Percentiles rank a stretch among this genome's conserved stretches.
Conservation (phyloP, 2,113 vertebrate species). For the Candoia aspera region DNA sequence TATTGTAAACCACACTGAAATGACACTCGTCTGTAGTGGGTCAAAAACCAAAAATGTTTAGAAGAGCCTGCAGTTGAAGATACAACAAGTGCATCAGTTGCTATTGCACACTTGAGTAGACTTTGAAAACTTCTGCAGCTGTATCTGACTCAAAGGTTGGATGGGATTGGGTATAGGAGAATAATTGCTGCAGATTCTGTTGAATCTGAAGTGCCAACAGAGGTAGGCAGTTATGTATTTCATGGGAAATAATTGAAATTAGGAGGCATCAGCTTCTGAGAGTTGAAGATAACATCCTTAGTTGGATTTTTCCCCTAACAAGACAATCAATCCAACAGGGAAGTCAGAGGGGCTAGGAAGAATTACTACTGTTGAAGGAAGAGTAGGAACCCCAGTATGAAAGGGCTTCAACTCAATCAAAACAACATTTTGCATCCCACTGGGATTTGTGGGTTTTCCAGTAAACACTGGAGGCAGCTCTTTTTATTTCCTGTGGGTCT, state of each 20-base stretch:
- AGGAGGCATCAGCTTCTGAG: not conserved
- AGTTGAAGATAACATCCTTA: not conserved
- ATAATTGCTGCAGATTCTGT: not conserved
- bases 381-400: not conserved
- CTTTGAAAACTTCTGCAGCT: not conserved
- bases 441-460: not conserved
- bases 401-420: not conserved
- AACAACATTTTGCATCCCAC: not conserved
- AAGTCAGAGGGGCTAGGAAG: not conserved
- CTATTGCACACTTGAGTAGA: not conserved
- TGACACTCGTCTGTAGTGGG: not conserved
- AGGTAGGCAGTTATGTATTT: not conserved
- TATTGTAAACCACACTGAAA: not conserved
- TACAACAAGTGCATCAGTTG: not conserved
- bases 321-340: not conserved
- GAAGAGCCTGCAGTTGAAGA: not conserved
- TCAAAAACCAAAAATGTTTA: not conserved
- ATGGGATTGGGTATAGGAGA: not conserved
- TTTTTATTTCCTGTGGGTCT: not conserved
- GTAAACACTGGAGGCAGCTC: not conserved
- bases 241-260: not conserved
- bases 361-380: not conserved
- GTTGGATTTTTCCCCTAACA: not conserved
- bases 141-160: not conserved
- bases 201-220: not conserved